A percentile compares a stretch with the other conserved stretches of the same genome.
Evolutionary conservation across 2,797 vertebrate species (phyloP).

Genomic region (Thunnus albacares): DNA sequence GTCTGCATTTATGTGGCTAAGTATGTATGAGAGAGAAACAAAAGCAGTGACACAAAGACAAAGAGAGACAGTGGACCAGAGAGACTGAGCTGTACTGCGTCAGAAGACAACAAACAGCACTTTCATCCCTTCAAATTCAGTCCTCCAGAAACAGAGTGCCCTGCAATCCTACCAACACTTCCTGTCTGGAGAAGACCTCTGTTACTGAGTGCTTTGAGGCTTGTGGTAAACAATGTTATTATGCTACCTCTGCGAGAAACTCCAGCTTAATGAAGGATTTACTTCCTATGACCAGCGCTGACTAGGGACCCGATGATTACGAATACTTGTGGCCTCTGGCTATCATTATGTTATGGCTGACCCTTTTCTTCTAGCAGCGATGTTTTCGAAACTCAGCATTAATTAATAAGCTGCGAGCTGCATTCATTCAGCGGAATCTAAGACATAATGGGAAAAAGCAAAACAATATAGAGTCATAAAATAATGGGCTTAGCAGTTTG

Average conservation of each 20-base stretch:
- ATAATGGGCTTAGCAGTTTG: slow-evolving; percentile 38
- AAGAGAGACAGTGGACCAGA: slow-evolving; percentile 31
- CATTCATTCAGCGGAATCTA: slow-evolving; percentile 42
- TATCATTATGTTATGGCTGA: slow-evolving; percentile 69
- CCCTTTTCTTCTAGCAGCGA: slow-evolving; percentile 46
- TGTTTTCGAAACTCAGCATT: slow-evolving; percentile 61
- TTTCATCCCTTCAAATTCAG: slow-evolving; percentile 61
- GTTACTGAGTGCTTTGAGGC: slow-evolving; percentile 49
- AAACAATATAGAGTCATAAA: slow-evolving; percentile 17
- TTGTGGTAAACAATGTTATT: slow-evolving; percentile 70
- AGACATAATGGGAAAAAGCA: not conserved
- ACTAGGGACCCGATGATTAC: slow-evolving; percentile 63
- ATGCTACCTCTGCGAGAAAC: slow-evolving; percentile 63
- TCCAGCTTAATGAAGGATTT: slow-evolving; percentile 73
- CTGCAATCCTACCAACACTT: slow-evolving; percentile 37
- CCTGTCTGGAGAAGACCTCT: slow-evolving; percentile 59
- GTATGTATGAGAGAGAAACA: slow-evolving; percentile 47
- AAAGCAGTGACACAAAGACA: slow-evolving; percentile 39
- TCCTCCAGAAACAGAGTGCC: slow-evolving; percentile 41
- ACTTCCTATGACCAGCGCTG: slow-evolving; percentile 67
- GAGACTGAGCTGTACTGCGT: slow-evolving; percentile 29
- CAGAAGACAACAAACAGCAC: slow-evolving; percentile 49
- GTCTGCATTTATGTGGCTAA: slow-evolving; percentile 31
- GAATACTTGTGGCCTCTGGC: slow-evolving; percentile 64
- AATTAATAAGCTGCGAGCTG: slow-evolving; percentile 59